Evolutionary conservation across 2,797 vertebrate genomes (phyloP).

Genomic region (Acomys russatus): DNA sequence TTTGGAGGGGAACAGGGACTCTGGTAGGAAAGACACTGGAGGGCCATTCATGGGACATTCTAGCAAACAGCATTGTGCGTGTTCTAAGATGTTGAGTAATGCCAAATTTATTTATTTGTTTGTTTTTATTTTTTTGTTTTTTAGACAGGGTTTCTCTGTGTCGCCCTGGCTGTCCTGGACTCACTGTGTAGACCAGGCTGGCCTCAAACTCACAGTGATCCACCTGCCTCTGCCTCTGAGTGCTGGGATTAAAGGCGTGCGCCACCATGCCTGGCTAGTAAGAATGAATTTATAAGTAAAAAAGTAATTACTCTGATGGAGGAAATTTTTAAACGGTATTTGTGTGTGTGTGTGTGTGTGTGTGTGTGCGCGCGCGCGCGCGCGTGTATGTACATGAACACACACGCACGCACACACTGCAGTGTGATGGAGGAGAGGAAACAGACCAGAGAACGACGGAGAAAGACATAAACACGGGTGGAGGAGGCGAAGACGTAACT

Average conservation of each 20-base stretch:
- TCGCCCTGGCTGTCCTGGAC: no score
- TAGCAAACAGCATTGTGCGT: neutral
- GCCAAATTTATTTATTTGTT: no score
- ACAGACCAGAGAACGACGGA: neutral
- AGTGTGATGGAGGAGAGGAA: neutral
- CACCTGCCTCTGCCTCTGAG: no score
- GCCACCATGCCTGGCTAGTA: no score
- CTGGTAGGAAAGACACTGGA: neutral
- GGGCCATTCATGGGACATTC: neutral
- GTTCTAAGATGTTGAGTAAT: neutral
- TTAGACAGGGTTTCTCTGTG: no score
- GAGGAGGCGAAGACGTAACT: neutral
- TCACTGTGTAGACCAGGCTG: no score
- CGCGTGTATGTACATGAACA: no score
- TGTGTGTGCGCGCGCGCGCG: no score
- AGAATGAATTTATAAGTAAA: neutral
- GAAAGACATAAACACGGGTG: neutral
- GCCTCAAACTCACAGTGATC: no score
- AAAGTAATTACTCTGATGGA: neutral
- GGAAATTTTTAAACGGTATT: neutral
- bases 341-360: neutral
- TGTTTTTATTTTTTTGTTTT: no score
- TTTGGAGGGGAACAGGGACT: neutral
- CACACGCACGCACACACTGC: neutral
- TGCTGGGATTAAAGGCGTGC: no score